A percentile compares a stretch with the other conserved stretches of the same genome.
These are phyloP conservation scores for Diceros bicornis DNA, from an alignment of 2,797 vertebrate genomes.

Conservation along the genomic window DNA sequence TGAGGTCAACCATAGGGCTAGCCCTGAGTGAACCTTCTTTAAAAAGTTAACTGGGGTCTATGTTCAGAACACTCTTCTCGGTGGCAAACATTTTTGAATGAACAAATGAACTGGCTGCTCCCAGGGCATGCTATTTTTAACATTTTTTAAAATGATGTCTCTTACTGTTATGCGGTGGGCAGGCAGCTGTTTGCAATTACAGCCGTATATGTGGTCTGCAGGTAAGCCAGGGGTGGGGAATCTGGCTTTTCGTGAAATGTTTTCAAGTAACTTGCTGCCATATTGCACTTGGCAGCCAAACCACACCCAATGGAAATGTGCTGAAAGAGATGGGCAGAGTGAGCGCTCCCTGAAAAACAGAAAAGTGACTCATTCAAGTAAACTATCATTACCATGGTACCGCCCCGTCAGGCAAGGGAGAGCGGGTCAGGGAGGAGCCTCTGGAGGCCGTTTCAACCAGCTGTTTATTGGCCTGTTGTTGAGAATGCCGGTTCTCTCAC, in stretches of 20 bases:
- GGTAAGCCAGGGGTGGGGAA: slow-evolving; percentile 89
- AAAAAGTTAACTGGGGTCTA: slow-evolving; percentile 38
- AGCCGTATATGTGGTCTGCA: slow-evolving; percentile 88
- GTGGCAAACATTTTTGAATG: slow-evolving; percentile 81
- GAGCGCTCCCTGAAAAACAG: slow-evolving; percentile 88
- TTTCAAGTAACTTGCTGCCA: slow-evolving; percentile 89
- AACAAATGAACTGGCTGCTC: slow-evolving; percentile 79
- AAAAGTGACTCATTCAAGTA: slow-evolving; percentile 89
- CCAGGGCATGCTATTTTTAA: slow-evolving; percentile 84
- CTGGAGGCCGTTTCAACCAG: slow-evolving; percentile 76
- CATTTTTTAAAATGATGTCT: slow-evolving; percentile 85
- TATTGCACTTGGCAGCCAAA: slow-evolving; percentile 87
- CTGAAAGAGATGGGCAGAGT: slow-evolving; percentile 88
- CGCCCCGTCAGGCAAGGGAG: slow-evolving; percentile 70
- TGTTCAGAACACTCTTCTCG: slow-evolving; percentile 63
- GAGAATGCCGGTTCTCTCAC: slow-evolving; percentile 65
- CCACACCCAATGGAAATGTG: slow-evolving; percentile 92
- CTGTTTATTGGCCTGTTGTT: slow-evolving; percentile 69
- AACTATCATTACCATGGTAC: slow-evolving; percentile 89
- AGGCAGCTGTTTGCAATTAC: slow-evolving; percentile 92
- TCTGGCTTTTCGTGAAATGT: slow-evolving; percentile 88
- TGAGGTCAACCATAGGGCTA: background rate
- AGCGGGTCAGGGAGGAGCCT: background rate
- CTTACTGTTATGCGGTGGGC: slow-evolving; percentile 85
- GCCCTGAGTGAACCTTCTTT: background rate